Conservation (phyloP, 2,113 vertebrate species). For the Lethenteron camtschaticum region DNA sequence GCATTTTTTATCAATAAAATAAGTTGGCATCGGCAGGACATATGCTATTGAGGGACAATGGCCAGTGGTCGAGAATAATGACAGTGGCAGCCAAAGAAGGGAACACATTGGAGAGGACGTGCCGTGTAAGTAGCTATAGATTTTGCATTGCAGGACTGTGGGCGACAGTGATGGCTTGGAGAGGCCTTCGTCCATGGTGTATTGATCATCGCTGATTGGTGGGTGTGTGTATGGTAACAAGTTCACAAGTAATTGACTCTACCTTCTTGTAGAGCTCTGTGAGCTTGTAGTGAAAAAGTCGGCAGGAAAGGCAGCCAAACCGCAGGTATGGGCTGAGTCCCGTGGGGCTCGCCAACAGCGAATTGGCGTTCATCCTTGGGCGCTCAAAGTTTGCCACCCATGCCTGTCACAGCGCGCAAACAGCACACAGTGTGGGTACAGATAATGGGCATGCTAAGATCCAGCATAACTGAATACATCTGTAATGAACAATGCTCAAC, state of each 20-base stretch:
- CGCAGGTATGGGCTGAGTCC: slow-evolving; percentile 79
- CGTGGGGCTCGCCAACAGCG: slow-evolving; percentile 66
- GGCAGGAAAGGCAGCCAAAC: slow-evolving; percentile 80
- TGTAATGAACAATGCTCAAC: too few relatives aligned
- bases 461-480: neutral
- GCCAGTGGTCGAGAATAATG: too few relatives aligned
- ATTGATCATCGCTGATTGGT: too few relatives aligned
- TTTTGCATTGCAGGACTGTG: too few relatives aligned
- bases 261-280: slow-evolving; percentile 91
- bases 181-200: neutral
- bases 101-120: neutral
- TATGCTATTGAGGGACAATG: too few relatives aligned
- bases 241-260: slow-evolving; percentile 2
- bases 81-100: too few relatives aligned
- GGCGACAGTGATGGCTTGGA: neutral
- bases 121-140: neutral
- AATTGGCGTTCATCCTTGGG: slow-evolving; percentile 75
- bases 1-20: too few relatives aligned
- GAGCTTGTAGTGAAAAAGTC: slow-evolving; percentile 76
- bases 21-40: too few relatives aligned
- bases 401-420: slow-evolving; percentile 25
- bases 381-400: slow-evolving; percentile 91
- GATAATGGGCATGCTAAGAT: neutral
- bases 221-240: too few relatives aligned
- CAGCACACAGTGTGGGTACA: neutral